Evolutionary conservation across 2,797 vertebrate genomes (phyloP).

Genomic region (Danio aesculapii): DNA sequence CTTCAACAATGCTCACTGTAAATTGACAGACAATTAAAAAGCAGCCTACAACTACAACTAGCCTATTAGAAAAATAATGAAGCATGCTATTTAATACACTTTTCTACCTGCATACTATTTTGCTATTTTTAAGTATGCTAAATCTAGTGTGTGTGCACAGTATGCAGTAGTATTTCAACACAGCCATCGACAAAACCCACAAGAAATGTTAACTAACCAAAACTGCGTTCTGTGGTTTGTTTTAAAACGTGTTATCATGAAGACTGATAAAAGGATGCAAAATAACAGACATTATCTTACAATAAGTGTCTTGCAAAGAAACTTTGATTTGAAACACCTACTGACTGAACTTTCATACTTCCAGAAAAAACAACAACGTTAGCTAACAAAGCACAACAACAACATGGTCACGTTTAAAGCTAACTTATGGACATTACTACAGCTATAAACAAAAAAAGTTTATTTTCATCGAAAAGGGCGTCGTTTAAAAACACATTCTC

Average conservation of each 20-base stretch:
- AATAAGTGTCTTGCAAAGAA: not conserved
- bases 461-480: not conserved
- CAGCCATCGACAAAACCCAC: not conserved
- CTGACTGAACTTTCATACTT: conserved; percentile 14
- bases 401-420: not conserved
- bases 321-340: not conserved
- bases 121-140: not conserved
- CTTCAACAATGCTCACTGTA: not conserved
- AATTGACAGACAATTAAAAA: not conserved
- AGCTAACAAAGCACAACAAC: not conserved
- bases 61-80: not conserved
- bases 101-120: too few relatives aligned
- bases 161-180: not conserved
- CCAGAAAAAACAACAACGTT: not conserved
- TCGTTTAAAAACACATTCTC: not conserved
- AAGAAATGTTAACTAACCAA: not conserved
- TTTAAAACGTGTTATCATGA: not conserved
- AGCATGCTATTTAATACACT: not conserved
- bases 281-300: not conserved
- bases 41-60: too few relatives aligned
- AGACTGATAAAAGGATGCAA: not conserved
- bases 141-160: not conserved
- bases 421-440: not conserved
- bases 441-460: not conserved
- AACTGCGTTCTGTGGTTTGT: not conserved